These are phyloP conservation scores for Saguinus imperator DNA, from an alignment of 2,113 vertebrate genomes.

Conservation along the genomic window DNA sequence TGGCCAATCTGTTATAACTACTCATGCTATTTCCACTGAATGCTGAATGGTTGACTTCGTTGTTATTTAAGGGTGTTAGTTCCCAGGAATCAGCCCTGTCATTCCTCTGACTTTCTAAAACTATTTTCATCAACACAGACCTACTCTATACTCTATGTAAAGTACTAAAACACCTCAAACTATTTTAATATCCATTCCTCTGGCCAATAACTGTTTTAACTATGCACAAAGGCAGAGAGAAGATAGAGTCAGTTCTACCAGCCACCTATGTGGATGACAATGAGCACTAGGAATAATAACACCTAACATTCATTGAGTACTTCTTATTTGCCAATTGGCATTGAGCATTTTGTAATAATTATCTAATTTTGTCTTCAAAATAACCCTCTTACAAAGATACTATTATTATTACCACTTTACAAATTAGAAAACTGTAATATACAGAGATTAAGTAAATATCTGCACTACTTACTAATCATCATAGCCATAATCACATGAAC, in stretches of 20 bases:
- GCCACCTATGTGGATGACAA: neutral
- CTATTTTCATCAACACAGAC: neutral
- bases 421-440: neutral
- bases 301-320: neutral
- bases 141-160: neutral
- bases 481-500: neutral
- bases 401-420: neutral
- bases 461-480: neutral
- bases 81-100: neutral
- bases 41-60: conserved; percentile 14
- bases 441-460: neutral
- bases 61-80: neutral
- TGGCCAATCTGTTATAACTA: neutral
- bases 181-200: neutral
- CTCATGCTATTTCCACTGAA: neutral
- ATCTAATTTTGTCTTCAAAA: conserved; percentile 23
- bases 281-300: neutral
- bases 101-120: neutral
- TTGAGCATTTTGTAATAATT: conserved; percentile 1
- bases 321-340: neutral
- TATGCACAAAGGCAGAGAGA: neutral
- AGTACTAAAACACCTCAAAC: neutral
- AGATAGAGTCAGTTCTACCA: too few species aligned
- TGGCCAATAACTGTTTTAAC: neutral
- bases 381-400: neutral